These are phyloP conservation scores for Drosophila setosimentum DNA, from an alignment of 2,888 invertebrate genomes.

Conservation along the genomic window DNA sequence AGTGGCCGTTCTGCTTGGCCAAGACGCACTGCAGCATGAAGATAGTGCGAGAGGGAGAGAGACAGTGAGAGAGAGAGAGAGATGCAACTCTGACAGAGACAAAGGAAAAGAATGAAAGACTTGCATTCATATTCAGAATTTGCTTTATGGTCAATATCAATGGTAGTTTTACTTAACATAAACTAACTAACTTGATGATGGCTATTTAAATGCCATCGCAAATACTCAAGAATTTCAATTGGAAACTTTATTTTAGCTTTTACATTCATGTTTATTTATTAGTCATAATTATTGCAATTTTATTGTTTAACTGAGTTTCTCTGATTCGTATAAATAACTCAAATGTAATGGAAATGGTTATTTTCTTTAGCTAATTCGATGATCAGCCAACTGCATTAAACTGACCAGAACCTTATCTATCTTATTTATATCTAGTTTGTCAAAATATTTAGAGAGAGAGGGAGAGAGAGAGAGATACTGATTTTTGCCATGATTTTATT, in stretches of 20 bases:
- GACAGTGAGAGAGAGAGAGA: conserved; percentile 18
- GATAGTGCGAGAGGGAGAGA: conserved; percentile 19
- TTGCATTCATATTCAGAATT: conserved; percentile 5
- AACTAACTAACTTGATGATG: conserved; percentile 72
- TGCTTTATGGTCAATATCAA: conserved; percentile 68
- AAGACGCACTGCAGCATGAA: conserved; percentile 72
- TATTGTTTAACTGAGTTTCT: conserved; percentile 7
- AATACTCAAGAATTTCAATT: conserved; percentile 30
- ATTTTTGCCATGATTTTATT: neutral
- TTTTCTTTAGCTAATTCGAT: neutral
- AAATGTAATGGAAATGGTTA: neutral
- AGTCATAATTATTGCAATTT: conserved; percentile 36
- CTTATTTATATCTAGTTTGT: neutral
- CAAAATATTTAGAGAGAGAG: neutral
- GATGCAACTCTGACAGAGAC: conserved; percentile 9
- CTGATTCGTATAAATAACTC: neutral
- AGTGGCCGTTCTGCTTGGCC: conserved; percentile 83
- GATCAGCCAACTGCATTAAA: neutral
- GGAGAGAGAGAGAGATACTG: neutral
- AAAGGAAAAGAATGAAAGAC: neutral
- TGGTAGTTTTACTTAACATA: conserved; percentile 71
- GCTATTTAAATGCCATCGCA: conserved; percentile 67
- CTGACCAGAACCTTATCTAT: neutral
- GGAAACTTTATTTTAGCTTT: conserved; percentile 21
- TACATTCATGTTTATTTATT: conserved; percentile 48